A percentile compares a stretch with the other conserved stretches of the same genome.
Evolutionary conservation across 2,113 vertebrate genomes (phyloP).

Genomic region (Diadophis punctatus): DNA sequence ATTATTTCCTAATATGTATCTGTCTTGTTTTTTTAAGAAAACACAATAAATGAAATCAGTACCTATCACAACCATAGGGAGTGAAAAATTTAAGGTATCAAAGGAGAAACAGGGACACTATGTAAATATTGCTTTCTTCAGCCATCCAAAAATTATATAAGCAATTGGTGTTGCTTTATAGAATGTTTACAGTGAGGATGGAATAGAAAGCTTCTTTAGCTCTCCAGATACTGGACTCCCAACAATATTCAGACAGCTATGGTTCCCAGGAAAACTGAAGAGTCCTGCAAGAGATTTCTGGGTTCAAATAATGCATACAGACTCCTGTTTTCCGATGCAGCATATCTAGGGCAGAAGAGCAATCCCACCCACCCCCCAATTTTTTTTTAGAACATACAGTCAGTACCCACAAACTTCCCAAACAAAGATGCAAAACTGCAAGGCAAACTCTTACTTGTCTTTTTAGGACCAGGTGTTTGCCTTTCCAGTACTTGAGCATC

Average conservation of each 20-base stretch:
- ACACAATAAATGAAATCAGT: background rate
- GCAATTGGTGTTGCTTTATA: background rate
- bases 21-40: background rate
- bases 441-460: conserved; percentile 81
- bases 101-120: background rate
- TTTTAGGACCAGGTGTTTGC: conserved; percentile 95
- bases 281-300: background rate
- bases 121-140: background rate
- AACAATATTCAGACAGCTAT: no score
- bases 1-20: background rate
- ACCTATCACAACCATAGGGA: background rate
- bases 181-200: background rate
- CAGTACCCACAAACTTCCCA: background rate
- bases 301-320: background rate
- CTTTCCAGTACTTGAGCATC: conserved; percentile 99
- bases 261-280: background rate
- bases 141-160: background rate
- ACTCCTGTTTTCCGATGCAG: background rate
- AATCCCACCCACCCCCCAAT: no score
- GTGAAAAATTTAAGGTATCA: background rate
- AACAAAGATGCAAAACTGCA: background rate
- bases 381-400: background rate
- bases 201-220: background rate
- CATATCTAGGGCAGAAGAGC: background rate
- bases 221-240: background rate